Evolutionary conservation across 2,797 vertebrate species (phyloP).

Genomic region (Coracias cyanogaster): DNA sequence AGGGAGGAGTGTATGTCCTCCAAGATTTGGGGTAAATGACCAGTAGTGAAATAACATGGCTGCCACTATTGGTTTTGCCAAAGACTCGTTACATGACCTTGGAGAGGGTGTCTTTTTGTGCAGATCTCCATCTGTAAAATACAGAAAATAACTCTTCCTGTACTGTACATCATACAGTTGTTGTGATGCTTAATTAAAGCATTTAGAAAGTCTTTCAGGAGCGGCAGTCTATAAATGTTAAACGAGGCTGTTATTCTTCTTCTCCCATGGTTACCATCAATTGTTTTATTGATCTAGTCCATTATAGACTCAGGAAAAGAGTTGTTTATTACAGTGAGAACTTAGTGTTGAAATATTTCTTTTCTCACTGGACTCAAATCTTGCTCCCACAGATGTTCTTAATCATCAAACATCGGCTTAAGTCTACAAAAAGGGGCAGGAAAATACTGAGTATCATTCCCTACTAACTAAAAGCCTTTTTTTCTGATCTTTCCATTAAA

Average conservation of each 20-base stretch:
- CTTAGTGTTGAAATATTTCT: not conserved
- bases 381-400: not conserved
- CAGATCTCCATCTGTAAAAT: not conserved
- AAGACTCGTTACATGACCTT: not conserved
- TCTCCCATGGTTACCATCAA: constrained; percentile 46
- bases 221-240: constrained; percentile 30
- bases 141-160: not conserved
- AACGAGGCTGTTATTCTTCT: constrained; percentile 24
- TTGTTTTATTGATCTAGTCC: constrained; percentile 59
- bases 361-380: not conserved
- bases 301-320: constrained; percentile 25
- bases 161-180: not conserved
- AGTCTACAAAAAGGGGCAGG: not conserved
- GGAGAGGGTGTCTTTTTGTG: not conserved
- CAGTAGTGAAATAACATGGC: not conserved
- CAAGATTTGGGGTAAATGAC: not conserved
- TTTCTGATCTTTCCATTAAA: not conserved
- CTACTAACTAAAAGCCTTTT: not conserved
- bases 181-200: constrained; percentile 65
- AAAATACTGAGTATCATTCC: not conserved
- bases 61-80: not conserved
- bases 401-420: not conserved
- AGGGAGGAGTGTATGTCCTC: not conserved
- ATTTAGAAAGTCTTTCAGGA: constrained; percentile 44
- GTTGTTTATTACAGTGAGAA: constrained; percentile 35